These are phyloP conservation scores for Heterohyrax brucei DNA, from an alignment of 2,797 vertebrate species.

Conservation along the genomic window DNA sequence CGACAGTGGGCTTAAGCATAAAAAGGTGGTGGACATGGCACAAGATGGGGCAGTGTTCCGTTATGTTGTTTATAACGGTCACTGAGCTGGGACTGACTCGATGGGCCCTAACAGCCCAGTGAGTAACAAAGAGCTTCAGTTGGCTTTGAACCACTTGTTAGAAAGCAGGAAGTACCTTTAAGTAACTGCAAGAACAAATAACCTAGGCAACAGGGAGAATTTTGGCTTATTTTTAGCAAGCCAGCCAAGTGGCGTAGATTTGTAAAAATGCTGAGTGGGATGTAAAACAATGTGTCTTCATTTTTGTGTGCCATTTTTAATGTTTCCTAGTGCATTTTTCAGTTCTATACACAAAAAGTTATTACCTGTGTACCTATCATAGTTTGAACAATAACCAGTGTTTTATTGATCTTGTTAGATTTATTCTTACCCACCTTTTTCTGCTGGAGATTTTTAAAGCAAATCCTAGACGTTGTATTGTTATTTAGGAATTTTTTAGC, in stretches of 20 bases:
- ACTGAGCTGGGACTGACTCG: no score
- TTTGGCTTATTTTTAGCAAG: background rate
- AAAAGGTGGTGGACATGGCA: no score
- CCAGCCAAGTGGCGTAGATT: background rate
- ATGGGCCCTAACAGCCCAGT: no score
- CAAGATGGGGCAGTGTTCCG: no score
- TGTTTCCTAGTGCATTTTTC: background rate
- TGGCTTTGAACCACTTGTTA: background rate
- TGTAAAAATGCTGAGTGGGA: background rate
- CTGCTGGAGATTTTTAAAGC: background rate
- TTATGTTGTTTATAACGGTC: no score
- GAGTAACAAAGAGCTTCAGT: background rate
- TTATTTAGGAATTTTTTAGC: background rate
- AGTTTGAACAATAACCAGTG: no score
- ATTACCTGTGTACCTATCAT: fast-evolving
- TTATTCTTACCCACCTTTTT: background rate
- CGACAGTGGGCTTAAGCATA: no score
- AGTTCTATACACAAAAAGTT: background rate
- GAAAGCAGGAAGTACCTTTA: background rate
- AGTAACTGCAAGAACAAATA: background rate
- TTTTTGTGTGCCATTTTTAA: background rate
- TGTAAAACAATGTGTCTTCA: background rate
- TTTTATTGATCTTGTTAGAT: background rate
- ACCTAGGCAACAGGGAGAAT: background rate
- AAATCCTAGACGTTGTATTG: background rate